These are phyloP conservation scores for Hyperoplus lanceolatus DNA, from an alignment of 2,797 vertebrate genomes.

Conservation along the genomic window DNA sequence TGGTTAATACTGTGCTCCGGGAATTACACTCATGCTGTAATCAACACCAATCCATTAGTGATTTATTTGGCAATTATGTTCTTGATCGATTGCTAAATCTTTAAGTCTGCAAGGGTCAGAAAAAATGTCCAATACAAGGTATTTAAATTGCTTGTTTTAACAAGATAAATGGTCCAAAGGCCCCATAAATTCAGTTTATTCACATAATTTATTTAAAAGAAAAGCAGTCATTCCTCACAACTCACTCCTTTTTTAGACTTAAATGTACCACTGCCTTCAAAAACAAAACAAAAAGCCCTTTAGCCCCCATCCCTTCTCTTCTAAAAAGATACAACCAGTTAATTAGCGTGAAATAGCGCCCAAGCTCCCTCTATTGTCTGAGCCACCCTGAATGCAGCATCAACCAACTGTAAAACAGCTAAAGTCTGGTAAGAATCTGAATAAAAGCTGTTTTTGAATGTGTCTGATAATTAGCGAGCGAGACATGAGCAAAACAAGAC, in stretches of 20 bases:
- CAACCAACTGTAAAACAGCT: constrained; percentile 47
- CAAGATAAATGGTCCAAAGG: neutral
- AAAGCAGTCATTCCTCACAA: neutral
- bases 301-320: constrained; percentile 2
- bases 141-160: neutral
- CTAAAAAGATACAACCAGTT: constrained; percentile 28
- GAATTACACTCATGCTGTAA: neutral
- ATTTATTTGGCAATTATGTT: neutral
- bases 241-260: neutral
- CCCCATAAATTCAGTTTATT: neutral
- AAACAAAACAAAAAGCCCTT: constrained; percentile 19
- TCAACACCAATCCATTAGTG: neutral
- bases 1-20: neutral
- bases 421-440: constrained; percentile 48
- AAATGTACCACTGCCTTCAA: constrained; percentile 13
- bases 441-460: constrained; percentile 56
- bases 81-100: neutral
- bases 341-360: constrained; percentile 47
- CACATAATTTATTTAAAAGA: neutral
- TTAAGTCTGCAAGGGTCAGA: neutral
- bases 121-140: neutral
- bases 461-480: constrained; percentile 41
- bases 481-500: constrained; percentile 53
- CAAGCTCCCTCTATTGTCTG: constrained; percentile 52
- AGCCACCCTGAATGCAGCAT: constrained; percentile 34